Base-by-base conservation (phyloP, 2,888 invertebrate genomes). In the Melangyna quadrimaculata region DNA sequence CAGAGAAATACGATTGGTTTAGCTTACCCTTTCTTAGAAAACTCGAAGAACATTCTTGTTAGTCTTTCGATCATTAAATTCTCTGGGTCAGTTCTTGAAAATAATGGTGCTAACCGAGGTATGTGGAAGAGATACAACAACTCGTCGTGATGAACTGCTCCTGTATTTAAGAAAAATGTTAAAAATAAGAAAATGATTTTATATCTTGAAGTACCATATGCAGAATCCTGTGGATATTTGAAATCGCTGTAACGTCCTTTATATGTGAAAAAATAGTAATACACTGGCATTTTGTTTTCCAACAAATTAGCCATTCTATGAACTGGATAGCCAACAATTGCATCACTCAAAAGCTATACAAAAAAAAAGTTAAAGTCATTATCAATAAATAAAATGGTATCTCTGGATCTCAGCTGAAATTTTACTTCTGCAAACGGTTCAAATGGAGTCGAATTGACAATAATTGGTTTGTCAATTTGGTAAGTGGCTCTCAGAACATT, bases 221-320 rank as follows among this genome's bases (percentile, higher is more conserved):
- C 93, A 87, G 92, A 91, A 61, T 90, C 90, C 1, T 93, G 93
- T 17, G 91, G 92, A 6, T 93, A 92, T 81, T 93, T 93, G 65
- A 88, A 93, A 88, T 93, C 93, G 88, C 95, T 94, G 88, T 93
- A 93, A 83, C 94, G 92, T 24, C 95, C 95, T 84, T 94, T 93
- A 88, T 94, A 95, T 3, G 93, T 93, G 87, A 95, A 94, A 72
- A 93, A 90, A 89, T 94, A 95, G 87, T 94, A 94, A 89, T 93
- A 95, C 9, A 95, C 94, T 0, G 92, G 91, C 0, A 93, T 94
- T 72, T 93, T 91, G 2, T 93, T 91, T 0, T 94, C 92, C 87
- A 95, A 90, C 40, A 95, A 88, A 87, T 94, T 93, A 0, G 93
- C 93, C 70, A 94, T 93, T 55, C 95, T 93, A 89, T 95, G 93